Evolutionary conservation across 1,140 invertebrate species (phyloP), one percentile per base, ranked within the genome.

Genomic region (Aphelinus atriplicis): DNA sequence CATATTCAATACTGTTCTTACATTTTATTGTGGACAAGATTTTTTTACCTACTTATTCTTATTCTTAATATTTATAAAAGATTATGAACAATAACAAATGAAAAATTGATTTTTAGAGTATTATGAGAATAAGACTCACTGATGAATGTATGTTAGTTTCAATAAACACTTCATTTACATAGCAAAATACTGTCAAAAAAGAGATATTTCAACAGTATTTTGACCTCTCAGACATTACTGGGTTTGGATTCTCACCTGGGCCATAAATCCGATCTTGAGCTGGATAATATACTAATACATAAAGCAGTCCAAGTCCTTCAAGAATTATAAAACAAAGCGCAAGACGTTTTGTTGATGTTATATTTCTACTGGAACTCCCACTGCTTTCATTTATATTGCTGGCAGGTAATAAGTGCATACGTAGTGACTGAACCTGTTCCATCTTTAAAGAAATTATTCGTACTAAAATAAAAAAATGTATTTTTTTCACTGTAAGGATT

Each of bases 281-380:
- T 63, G 84, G 87, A 78, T 88, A 85, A 72, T 87, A 88, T 42
- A 84, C 86, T 77, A 86, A 86, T 55, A 88, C 83, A 78, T 88
- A 88, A 3, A 88, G 79, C 60, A 88, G 73, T 71, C 83, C 85
- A 55, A 88, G 69, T 50, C 80, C 81, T 74, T 81, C 80, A 50
- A 88, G 69, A 56, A 86, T 79, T 57, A 85, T 80, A 79, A 85
- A 88, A 79, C 84, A 82, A 74, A 88, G 64, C 65, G 79, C 80
- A 53, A 88, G 77, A 73, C 85, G 80, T 66, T 80, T 81, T 43
- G 84, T 63, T 78, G 87, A 87, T 43, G 84, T 84, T 78, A 82
- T 78, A 26, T 26, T 26, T 26, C 26, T 26, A 26, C 26, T 26
- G 80, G 71, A 80, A 57, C 9, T 43, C 64, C 45, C 71, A 26